phyloP scores from a whole-genome alignment of 2,797 vertebrate species.

The Mus minutoides region DNA sequence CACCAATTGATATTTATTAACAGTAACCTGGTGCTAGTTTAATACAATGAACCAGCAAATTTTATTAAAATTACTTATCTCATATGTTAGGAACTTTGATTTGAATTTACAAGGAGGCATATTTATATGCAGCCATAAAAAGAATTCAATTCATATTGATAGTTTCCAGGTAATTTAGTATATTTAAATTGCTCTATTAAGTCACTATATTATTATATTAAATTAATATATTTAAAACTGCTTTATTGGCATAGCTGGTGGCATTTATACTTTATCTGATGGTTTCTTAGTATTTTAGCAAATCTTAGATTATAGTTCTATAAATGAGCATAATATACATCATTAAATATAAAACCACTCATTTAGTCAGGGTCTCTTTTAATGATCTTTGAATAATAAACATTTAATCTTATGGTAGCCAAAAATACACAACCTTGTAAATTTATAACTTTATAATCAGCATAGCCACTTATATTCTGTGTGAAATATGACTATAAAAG shows the following conservation, averaged over 20 bases:
- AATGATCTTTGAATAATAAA: slow-evolving; percentile 20
- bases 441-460: slow-evolving; percentile 28
- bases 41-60: slow-evolving; percentile 35
- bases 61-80: slow-evolving; percentile 47
- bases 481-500: slow-evolving; percentile 39
- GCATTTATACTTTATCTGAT: slow-evolving; percentile 35
- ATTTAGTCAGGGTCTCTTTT: slow-evolving; percentile 22
- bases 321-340: slow-evolving; percentile 10
- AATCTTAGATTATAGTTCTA: slow-evolving; percentile 44
- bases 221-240: slow-evolving; percentile 53
- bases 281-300: slow-evolving; percentile 44
- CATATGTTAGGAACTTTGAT: slow-evolving; percentile 38
- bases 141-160: not conserved
- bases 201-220: slow-evolving; percentile 45
- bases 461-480: slow-evolving; percentile 39
- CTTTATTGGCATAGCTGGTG: slow-evolving; percentile 31
- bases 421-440: slow-evolving; percentile 51
- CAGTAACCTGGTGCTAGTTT: slow-evolving; percentile 55
- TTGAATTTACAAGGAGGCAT: slow-evolving; percentile 26
- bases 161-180: not conserved
- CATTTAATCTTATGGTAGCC: slow-evolving; percentile 11
- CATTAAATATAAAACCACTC: slow-evolving; percentile 23
- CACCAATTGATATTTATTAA: slow-evolving; percentile 35
- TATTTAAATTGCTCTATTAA: slow-evolving; percentile 16
- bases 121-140: not conserved